Percentiles rank a stretch among this genome's conserved stretches.
phyloP scores from a whole-genome alignment of 2,113 vertebrate species.

The Ictalurus furcatus region DNA sequence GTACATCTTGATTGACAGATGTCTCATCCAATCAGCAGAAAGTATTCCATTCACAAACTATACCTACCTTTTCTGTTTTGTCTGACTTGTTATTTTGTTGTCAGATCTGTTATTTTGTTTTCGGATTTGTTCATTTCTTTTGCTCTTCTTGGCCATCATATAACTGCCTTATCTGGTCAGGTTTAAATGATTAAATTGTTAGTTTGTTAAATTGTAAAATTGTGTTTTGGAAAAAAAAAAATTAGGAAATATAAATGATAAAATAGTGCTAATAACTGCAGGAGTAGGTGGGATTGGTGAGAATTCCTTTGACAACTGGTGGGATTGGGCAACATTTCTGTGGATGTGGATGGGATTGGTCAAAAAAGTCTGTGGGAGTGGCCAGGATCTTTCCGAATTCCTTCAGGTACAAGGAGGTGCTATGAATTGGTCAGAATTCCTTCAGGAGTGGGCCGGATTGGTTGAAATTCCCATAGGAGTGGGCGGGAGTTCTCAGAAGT shows the following conservation, averaged over 20 bases:
- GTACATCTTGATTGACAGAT: too few relatives aligned
- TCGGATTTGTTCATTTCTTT: too few relatives aligned
- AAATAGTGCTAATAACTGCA: background rate
- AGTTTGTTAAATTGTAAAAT: background rate
- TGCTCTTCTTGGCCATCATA: too few relatives aligned
- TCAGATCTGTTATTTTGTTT: too few relatives aligned
- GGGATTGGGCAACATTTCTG: too few relatives aligned
- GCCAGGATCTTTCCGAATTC: background rate
- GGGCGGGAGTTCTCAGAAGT: background rate
- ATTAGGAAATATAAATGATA: background rate
- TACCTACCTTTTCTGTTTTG: too few relatives aligned
- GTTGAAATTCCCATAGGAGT: background rate
- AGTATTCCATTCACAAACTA: too few relatives aligned
- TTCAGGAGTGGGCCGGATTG: background rate
- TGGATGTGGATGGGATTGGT: too few relatives aligned
- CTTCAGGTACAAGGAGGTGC: background rate
- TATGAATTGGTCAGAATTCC: background rate
- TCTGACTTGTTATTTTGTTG: too few relatives aligned
- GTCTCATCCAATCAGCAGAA: too few relatives aligned
- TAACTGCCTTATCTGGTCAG: background rate
- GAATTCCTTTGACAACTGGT: background rate
- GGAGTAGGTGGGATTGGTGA: background rate
- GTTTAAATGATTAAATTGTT: background rate
- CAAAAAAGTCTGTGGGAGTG: background rate
- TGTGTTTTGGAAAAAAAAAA: background rate